Evolutionary conservation across 2,113 vertebrate genomes (phyloP).

Genomic region (Lepus europaeus): DNA sequence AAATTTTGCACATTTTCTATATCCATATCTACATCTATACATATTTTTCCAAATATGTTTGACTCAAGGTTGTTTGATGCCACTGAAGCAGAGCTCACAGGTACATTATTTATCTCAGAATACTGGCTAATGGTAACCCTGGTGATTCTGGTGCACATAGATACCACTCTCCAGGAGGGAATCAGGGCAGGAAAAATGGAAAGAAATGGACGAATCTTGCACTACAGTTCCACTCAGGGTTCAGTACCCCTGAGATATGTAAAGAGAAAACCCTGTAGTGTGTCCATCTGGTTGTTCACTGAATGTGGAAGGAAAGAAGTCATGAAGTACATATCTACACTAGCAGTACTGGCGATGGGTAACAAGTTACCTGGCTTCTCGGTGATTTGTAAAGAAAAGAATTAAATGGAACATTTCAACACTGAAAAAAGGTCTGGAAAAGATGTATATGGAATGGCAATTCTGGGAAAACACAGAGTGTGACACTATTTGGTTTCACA

Average conservation of each 20-base stretch:
- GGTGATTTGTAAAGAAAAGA: not conserved
- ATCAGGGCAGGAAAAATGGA: not conserved
- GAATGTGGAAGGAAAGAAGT: not conserved
- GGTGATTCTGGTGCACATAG: not conserved
- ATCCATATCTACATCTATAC: too few species aligned
- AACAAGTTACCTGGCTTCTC: conserved; percentile 35
- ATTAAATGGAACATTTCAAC: not conserved
- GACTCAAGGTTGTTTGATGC: too few species aligned
- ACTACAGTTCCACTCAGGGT: not conserved
- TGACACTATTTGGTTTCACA: not conserved
- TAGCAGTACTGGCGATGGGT: not conserved
- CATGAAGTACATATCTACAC: not conserved
- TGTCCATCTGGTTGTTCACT: not conserved
- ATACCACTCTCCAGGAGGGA: not conserved
- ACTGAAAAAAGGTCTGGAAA: not conserved
- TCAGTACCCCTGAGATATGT: not conserved
- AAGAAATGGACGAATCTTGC: not conserved
- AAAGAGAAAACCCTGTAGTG: not conserved
- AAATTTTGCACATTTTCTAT: too few species aligned
- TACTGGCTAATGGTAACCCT: not conserved
- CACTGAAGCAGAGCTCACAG: too few species aligned
- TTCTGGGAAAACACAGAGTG: not conserved
- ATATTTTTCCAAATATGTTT: too few species aligned
- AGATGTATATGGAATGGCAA: not conserved
- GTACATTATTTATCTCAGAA: not conserved